Evolutionary conservation across 2,797 vertebrate species (phyloP).

Genomic region (Cossypha niveicapilla): DNA sequence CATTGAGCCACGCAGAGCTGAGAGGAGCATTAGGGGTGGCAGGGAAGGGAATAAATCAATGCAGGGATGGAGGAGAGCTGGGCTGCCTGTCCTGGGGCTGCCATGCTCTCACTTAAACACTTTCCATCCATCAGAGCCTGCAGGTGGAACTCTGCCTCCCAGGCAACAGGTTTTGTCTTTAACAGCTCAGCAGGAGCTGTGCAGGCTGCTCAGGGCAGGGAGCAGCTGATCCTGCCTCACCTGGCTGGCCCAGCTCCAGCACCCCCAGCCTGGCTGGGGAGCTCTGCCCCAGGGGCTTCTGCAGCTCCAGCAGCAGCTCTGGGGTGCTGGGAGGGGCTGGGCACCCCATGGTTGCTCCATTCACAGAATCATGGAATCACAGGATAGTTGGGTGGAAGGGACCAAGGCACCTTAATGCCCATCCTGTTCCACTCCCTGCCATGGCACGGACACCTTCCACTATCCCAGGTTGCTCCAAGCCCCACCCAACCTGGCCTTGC

Average conservation of each 20-base stretch:
- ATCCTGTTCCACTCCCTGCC: rapidly evolving
- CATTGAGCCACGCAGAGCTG: conserved; percentile 20
- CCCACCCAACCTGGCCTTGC: rapidly evolving
- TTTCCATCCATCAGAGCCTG: conserved; percentile 32
- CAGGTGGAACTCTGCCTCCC: neutral
- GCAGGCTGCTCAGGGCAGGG: neutral
- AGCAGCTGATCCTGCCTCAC: neutral
- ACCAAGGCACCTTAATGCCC: neutral
- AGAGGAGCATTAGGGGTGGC: conserved; percentile 23
- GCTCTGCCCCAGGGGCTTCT: neutral
- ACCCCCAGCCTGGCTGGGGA: neutral
- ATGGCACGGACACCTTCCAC: neutral
- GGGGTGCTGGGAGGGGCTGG: neutral
- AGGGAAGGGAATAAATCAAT: conserved; percentile 49
- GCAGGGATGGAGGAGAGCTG: conserved; percentile 23
- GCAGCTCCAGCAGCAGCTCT: neutral
- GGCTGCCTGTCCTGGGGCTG: neutral
- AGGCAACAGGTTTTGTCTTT: conserved; percentile 34
- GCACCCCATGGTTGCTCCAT: rapidly evolving
- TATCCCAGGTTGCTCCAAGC: rapidly evolving
- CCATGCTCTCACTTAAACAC: conserved; percentile 8
- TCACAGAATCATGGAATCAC: neutral
- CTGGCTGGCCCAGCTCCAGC: neutral
- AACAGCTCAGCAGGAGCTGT: neutral
- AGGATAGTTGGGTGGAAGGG: neutral